Percentiles rank a stretch among this genome's conserved stretches.
phyloP scores from a whole-genome alignment of 2,888 invertebrate genomes.

The Drosophila paramelanica region DNA sequence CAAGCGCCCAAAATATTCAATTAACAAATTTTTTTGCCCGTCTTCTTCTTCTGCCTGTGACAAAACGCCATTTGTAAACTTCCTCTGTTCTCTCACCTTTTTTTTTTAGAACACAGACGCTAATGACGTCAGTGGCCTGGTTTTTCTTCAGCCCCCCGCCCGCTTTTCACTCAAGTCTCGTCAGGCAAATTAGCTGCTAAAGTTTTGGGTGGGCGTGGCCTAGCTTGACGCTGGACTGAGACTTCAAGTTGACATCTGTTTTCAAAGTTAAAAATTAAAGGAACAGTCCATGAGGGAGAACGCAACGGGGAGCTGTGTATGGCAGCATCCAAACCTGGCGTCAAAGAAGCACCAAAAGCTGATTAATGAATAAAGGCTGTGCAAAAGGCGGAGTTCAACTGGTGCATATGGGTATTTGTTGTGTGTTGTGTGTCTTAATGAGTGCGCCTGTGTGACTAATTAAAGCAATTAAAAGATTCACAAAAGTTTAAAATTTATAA shows the following conservation, averaged over 20 bases:
- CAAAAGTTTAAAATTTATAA: slow-evolving; percentile 30
- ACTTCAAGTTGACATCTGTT: slow-evolving; percentile 72
- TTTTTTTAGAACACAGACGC: slow-evolving; percentile 41
- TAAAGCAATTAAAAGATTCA: slow-evolving; percentile 60
- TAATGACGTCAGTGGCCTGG: slow-evolving; percentile 73
- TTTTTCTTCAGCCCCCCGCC: slow-evolving; percentile 2
- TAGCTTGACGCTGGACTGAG: slow-evolving; percentile 29
- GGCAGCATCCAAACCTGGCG: slow-evolving; percentile 47
- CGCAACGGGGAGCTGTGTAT: slow-evolving; percentile 3
- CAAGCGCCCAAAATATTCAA: slow-evolving; percentile 72
- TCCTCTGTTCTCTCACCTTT: slow-evolving; percentile 24
- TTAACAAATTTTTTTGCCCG: slow-evolving; percentile 58
- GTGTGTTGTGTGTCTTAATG: slow-evolving; percentile 1
- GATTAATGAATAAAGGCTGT: slow-evolving; percentile 63
- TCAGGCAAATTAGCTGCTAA: slow-evolving; percentile 68
- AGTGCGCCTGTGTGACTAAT: slow-evolving; percentile 44
- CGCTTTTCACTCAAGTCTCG: slow-evolving; percentile 28
- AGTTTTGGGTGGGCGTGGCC: slow-evolving; percentile 33
- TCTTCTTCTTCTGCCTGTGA: slow-evolving; percentile 63
- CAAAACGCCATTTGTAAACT: slow-evolving; percentile 72
- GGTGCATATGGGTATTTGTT: slow-evolving; percentile 25
- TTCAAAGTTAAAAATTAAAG: slow-evolving; percentile 77
- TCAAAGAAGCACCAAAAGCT: slow-evolving; percentile 69
- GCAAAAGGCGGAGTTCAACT: slow-evolving; percentile 21
- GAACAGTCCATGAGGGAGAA: slow-evolving; percentile 36